Percentiles rank a stretch among this genome's conserved stretches.
Evolutionary conservation across 2,888 invertebrate species (phyloP).

Genomic region (Cheilosia soror): DNA sequence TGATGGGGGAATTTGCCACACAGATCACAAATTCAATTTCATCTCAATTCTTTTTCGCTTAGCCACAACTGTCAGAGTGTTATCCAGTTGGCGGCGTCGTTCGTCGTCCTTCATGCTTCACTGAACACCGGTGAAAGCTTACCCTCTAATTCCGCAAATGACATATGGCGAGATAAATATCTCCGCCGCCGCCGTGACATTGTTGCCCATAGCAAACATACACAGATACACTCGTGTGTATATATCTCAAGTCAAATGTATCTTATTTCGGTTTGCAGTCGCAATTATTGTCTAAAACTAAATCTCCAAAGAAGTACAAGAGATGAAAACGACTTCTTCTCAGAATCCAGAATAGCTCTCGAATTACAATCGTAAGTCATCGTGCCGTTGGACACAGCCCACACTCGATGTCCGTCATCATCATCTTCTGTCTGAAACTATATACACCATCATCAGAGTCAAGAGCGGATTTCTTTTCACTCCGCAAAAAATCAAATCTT

Average conservation of each 20-base stretch:
- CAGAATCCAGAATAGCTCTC: conserved; percentile 44
- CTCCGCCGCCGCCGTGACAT: conserved; percentile 9
- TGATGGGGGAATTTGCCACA: conserved; percentile 24
- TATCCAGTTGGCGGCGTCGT: background rate
- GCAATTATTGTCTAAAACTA: conserved; percentile 34
- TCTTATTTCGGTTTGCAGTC: conserved; percentile 58
- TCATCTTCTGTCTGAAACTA: conserved; percentile 22
- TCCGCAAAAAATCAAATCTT: conserved; percentile 40
- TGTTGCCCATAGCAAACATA: conserved; percentile 1
- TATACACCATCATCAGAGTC: background rate
- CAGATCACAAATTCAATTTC: conserved; percentile 61
- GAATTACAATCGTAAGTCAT: conserved; percentile 46
- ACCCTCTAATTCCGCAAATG: conserved; percentile 26
- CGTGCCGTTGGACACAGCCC: background rate
- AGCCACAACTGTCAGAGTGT: conserved; percentile 37
- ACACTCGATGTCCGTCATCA: background rate
- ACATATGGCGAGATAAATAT: conserved; percentile 41
- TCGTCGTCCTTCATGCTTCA: background rate
- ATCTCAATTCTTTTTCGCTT: conserved; percentile 45
- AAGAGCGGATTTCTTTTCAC: conserved; percentile 34
- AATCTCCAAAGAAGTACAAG: conserved; percentile 3
- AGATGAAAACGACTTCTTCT: conserved; percentile 31
- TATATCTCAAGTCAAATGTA: conserved; percentile 41
- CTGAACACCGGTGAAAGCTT: conserved; percentile 3
- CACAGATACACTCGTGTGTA: background rate